These are phyloP conservation scores for Microcebus griseorufus DNA, from an alignment of 2,113 vertebrate genomes.

Conservation along the genomic window DNA sequence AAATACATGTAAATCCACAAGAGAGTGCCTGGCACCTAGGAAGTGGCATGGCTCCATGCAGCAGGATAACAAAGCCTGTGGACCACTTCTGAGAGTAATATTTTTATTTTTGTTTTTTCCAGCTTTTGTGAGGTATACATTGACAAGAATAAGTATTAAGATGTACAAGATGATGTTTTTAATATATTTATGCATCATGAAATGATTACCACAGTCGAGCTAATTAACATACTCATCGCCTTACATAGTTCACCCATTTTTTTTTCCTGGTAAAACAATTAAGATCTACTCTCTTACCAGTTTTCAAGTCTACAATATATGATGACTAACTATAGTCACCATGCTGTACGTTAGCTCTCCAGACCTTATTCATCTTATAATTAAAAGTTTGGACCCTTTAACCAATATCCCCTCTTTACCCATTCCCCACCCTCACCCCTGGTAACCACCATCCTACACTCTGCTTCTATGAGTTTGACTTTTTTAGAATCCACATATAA, in stretches of 20 bases:
- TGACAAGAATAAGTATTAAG: neutral
- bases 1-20: accelerated
- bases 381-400: neutral
- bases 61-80: neutral
- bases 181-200: neutral
- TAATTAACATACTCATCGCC: neutral
- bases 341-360: neutral
- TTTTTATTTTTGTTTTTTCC: neutral
- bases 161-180: neutral
- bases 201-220: neutral
- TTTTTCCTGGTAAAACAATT: neutral
- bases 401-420: neutral
- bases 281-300: neutral
- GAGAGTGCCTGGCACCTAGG: no score
- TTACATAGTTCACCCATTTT: neutral
- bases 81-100: neutral
- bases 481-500: neutral
- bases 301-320: neutral
- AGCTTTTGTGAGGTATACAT: neutral
- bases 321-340: neutral
- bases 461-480: neutral
- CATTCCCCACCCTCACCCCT: neutral
- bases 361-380: neutral
- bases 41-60: accelerated
- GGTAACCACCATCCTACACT: neutral